These are phyloP conservation scores for Aphelocoma californica DNA, from an alignment of 2,797 vertebrate species.

Conservation along the genomic window DNA sequence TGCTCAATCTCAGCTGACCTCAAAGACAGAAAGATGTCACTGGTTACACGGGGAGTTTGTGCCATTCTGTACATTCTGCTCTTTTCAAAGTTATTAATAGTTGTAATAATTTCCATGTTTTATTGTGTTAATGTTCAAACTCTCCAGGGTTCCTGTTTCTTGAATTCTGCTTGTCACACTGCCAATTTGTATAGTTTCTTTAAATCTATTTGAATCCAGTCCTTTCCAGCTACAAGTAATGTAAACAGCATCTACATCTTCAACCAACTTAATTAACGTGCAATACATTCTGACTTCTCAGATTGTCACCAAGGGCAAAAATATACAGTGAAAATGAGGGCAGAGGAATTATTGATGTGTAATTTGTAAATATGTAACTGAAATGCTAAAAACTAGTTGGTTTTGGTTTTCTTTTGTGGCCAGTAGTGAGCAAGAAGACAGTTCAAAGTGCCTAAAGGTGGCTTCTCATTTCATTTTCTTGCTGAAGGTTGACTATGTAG, in stretches of 20 bases:
- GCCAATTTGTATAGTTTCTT: not conserved
- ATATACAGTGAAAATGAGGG: not conserved
- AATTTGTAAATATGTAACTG: not conserved
- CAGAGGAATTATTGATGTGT: not conserved
- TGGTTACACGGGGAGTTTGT: not conserved
- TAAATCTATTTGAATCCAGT: not conserved
- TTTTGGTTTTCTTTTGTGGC: not conserved
- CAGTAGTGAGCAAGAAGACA: not conserved
- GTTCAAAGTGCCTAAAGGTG: not conserved
- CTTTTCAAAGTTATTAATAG: not conserved
- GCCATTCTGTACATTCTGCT: not conserved
- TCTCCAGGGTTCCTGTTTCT: not conserved
- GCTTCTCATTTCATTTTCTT: not conserved
- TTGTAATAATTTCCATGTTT: not conserved
- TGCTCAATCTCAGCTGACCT: not conserved
- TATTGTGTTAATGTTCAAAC: not conserved
- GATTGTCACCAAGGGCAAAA: not conserved
- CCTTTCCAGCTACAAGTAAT: not conserved
- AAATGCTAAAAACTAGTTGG: not conserved
- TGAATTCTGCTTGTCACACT: not conserved
- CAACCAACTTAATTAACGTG: not conserved
- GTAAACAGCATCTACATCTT: not conserved
- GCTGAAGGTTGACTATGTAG: not conserved
- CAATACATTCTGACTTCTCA: not conserved
- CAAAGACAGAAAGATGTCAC: not conserved